Conservation (phyloP, 2,888 invertebrate species). For the Artemia sinica region DNA sequence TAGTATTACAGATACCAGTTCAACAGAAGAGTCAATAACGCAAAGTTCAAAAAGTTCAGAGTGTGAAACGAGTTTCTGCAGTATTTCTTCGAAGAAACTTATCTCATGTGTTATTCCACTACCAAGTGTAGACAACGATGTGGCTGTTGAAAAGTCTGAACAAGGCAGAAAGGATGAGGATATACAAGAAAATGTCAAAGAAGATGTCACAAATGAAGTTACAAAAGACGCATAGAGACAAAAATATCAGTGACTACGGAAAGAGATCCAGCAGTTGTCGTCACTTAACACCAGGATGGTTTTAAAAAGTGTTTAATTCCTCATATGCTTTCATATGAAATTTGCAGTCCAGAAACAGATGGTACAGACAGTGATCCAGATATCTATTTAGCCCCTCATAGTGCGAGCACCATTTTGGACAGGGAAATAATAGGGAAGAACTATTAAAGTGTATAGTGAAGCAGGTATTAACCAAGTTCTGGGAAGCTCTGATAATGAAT, state of each 20-base stretch:
- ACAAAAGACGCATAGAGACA: constrained; percentile 32
- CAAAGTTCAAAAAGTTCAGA: background rate
- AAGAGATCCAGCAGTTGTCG: constrained; percentile 26
- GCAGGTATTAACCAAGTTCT: background rate
- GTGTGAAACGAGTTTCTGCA: background rate
- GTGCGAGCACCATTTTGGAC: background rate
- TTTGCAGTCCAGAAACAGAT: constrained; percentile 77
- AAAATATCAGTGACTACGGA: constrained; percentile 36
- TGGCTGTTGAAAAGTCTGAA: background rate
- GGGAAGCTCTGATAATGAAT: constrained; percentile 6
- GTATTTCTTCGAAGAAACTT: background rate
- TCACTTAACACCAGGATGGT: constrained; percentile 34
- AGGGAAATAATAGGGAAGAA: background rate
- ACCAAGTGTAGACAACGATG: background rate
- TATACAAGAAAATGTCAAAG: too few species aligned
- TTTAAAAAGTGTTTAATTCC: constrained; percentile 36
- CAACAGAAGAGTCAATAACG: background rate
- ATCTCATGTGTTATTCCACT: background rate
- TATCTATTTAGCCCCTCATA: constrained; percentile 64
- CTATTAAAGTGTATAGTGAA: background rate
- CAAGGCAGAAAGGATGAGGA: too few species aligned
- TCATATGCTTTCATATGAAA: constrained; percentile 55
- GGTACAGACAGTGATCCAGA: constrained; percentile 78
- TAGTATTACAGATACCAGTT: background rate
- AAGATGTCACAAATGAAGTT: background rate